These are phyloP conservation scores for Nasonia vitripennis DNA, from an alignment of 1,140 invertebrate species.

Conservation along the genomic window DNA sequence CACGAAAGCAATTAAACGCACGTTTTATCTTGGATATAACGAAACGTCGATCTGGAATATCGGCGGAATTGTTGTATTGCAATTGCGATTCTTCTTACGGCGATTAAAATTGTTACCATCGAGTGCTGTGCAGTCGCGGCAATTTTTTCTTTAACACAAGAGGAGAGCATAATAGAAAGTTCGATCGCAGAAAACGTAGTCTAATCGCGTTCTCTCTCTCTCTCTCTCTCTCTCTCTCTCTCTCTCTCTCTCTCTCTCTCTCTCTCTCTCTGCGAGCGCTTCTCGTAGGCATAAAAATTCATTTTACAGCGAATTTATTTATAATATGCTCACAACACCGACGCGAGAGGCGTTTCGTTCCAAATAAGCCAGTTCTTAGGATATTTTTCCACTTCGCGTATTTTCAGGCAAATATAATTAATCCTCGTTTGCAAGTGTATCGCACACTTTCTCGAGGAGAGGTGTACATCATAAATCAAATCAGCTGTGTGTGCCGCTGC, in stretches of 20 bases:
- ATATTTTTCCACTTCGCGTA: background rate
- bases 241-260: no score
- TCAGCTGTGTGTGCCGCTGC: no score
- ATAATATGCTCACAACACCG: background rate
- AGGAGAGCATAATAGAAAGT: background rate
- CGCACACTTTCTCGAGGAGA: background rate
- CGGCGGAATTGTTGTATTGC: background rate
- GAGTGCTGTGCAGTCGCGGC: background rate
- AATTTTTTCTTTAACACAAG: background rate
- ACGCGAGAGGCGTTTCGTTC: background rate
- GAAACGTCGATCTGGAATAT: slow-evolving; percentile 16
- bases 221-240: background rate
- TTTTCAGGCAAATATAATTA: slow-evolving; percentile 24
- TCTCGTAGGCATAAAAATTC: background rate
- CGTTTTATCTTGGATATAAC: slow-evolving; percentile 16
- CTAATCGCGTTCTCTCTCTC: background rate
- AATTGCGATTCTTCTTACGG: background rate
- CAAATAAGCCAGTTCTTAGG: slow-evolving; percentile 16
- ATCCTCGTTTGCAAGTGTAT: slow-evolving; percentile 15
- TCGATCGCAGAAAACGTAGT: background rate
- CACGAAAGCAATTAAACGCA: slow-evolving; percentile 45
- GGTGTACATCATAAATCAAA: slow-evolving; percentile 6
- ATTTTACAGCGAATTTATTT: slow-evolving; percentile 1
- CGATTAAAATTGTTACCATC: background rate
- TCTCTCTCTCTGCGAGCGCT: no score